Evolutionary conservation across 2,113 vertebrate species (phyloP), one percentile per base, ranked within the genome.

Genomic region (Anoura caudifer): DNA sequence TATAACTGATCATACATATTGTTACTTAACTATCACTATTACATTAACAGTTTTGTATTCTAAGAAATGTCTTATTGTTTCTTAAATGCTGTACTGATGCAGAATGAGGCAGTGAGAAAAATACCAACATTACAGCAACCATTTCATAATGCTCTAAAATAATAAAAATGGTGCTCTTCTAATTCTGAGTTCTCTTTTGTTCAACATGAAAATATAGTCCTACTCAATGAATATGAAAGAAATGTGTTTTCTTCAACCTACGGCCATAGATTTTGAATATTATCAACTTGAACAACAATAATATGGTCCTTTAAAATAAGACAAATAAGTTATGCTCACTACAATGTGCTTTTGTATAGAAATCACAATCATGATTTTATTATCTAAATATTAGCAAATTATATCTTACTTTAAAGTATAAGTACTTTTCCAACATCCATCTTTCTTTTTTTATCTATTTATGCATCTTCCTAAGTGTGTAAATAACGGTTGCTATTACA

Each of bases 131-230:
- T 41, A n/a, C 7, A 41, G 31, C 41, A 45, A 94, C 4, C 28
- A 7, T 24, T 96, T 86, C 38, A 69, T 31, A 80, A 22, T 83
- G 36, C n/a, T 90, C 13, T 79, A 36, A 50, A 82, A 54, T 47
- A 65, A 12, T 14, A 56, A 81, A 54, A 86, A 50, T 14, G 47
- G 9, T 28, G 4, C 10, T 91, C 24, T 61, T 19, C 9, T 82
- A 36, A 41, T 73, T 43, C 72, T 87, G 79, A 94, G 14, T 43
- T 59, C 15, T 38, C 13, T 90, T 90, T 80, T 92, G 22, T 50
- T 89, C n/a, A 95, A 59, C n/a, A 79, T 47, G 43, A 52, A 95
- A 95, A 96, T 92, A 79, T 83, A 36, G 67, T 87, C 11, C n/a
- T 47, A 43, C 17, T 89, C 83, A 43, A 70, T 76, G 28, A 89